phyloP scores from a whole-genome alignment of 1,140 invertebrate genomes.

The Drosophila guanche region DNA sequence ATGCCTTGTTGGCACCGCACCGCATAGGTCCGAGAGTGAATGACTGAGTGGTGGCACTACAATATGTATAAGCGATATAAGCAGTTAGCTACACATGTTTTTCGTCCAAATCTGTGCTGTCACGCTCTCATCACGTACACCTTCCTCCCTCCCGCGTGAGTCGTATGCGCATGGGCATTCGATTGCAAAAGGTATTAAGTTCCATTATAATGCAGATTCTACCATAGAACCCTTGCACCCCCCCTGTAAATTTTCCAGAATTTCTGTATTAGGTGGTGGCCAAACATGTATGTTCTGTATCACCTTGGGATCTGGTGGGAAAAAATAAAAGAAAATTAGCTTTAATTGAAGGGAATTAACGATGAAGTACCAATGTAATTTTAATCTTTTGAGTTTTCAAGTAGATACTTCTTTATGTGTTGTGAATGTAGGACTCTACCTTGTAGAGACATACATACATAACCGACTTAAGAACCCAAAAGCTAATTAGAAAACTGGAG shows the following conservation, averaged over 20 bases:
- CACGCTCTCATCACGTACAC: conserved; percentile 67
- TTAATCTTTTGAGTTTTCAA: too few species aligned
- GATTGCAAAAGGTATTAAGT: conserved; percentile 35
- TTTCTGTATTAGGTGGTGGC: too few species aligned
- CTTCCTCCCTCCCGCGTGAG: conserved; percentile 2
- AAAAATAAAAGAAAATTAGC: too few species aligned
- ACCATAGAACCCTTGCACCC: conserved; percentile 7
- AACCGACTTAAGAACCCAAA: too few species aligned
- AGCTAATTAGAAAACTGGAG: conserved; percentile 31
- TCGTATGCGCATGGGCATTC: conserved; percentile 40
- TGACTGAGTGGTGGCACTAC: conserved; percentile 31
- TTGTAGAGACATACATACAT: too few species aligned
- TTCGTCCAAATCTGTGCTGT: conserved; percentile 75
- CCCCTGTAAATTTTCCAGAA: background rate
- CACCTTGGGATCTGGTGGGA: too few species aligned
- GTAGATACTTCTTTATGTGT: too few species aligned
- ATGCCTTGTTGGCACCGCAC: conserved; percentile 25
- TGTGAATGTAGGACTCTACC: too few species aligned
- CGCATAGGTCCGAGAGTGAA: too few species aligned
- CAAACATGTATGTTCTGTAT: too few species aligned
- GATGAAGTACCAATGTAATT: too few species aligned
- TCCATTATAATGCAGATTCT: conserved; percentile 34
- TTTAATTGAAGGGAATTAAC: too few species aligned
- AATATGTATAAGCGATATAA: conserved; percentile 50
- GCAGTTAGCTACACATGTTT: conserved; percentile 82